Evolutionary conservation across 2,797 vertebrate genomes (phyloP).

Genomic region (Steatocranus sp.): DNA sequence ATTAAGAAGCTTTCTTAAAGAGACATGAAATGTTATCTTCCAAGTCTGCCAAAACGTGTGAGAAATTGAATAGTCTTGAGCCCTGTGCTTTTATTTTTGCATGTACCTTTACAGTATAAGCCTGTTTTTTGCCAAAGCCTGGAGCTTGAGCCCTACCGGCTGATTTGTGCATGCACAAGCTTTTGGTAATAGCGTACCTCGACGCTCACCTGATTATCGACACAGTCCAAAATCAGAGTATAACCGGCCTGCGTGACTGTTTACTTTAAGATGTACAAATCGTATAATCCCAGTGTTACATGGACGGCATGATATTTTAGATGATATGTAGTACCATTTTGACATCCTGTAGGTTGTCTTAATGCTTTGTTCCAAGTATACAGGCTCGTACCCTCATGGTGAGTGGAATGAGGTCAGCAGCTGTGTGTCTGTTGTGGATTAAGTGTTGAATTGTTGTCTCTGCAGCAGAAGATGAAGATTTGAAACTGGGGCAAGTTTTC

Average conservation of each 20-base stretch:
- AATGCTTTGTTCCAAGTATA: constrained; percentile 51
- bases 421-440: constrained; percentile 41
- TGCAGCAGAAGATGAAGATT: constrained; percentile 25
- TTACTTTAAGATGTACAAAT: constrained; percentile 56
- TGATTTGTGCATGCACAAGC: constrained; percentile 65
- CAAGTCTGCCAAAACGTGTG: constrained; percentile 15
- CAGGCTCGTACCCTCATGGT: constrained; percentile 20
- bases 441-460: constrained; percentile 43
- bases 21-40: constrained; percentile 21
- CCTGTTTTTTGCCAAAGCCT: constrained; percentile 56
- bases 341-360: constrained; percentile 65
- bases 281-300: constrained; percentile 61
- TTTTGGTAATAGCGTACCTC: constrained; percentile 43
- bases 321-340: constrained; percentile 60
- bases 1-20: constrained; percentile 42
- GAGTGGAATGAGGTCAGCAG: neutral
- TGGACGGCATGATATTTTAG: constrained; percentile 71
- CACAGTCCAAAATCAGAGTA: constrained; percentile 38
- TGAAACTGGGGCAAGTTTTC: constrained; percentile 12
- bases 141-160: constrained; percentile 52
- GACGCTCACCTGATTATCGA: constrained; percentile 33
- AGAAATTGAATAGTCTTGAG: constrained; percentile 15
- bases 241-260: constrained; percentile 32
- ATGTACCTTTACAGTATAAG: constrained; percentile 63
- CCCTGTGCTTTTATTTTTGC: constrained; percentile 56